phyloP scores from a whole-genome alignment of 2,797 vertebrate genomes.

The Enteromius thamalakanensis region DNA sequence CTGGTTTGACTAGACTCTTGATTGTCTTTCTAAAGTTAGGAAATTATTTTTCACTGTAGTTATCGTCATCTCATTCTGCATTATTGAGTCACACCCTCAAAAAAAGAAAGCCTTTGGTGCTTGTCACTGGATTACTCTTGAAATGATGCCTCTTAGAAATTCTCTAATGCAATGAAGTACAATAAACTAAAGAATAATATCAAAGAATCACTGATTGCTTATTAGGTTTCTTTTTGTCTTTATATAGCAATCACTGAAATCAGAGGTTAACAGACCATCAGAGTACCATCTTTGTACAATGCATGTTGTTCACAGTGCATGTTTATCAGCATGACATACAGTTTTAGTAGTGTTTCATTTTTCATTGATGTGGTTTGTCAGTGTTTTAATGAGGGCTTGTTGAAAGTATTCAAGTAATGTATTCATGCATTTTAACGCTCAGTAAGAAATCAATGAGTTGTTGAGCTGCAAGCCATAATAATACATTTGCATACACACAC shows the following conservation, averaged over 20 bases:
- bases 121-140: neutral
- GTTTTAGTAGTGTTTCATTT: constrained; percentile 16
- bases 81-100: neutral
- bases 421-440: constrained; percentile 47
- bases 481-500: constrained; percentile 14
- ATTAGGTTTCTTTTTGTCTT: neutral
- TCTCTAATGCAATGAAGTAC: neutral
- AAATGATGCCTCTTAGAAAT: neutral
- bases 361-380: constrained; percentile 28
- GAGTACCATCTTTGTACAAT: constrained; percentile 17
- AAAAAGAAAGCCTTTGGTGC: constrained; percentile 8
- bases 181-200: neutral
- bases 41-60: neutral
- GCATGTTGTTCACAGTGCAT: neutral
- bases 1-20: neutral
- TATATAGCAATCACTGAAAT: constrained; percentile 4
- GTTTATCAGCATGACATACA: constrained; percentile 14
- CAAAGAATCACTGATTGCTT: neutral
- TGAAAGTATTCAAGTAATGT: constrained; percentile 28
- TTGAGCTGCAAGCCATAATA: constrained; percentile 27
- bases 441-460: constrained; percentile 46
- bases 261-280: neutral
- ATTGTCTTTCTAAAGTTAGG: neutral
- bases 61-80: neutral
- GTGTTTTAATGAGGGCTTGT: neutral